A percentile compares a stretch with the other conserved stretches of the same genome.
Conservation (phyloP, 1,140 invertebrate genomes). For the Drosophila ficusphila region DNA sequence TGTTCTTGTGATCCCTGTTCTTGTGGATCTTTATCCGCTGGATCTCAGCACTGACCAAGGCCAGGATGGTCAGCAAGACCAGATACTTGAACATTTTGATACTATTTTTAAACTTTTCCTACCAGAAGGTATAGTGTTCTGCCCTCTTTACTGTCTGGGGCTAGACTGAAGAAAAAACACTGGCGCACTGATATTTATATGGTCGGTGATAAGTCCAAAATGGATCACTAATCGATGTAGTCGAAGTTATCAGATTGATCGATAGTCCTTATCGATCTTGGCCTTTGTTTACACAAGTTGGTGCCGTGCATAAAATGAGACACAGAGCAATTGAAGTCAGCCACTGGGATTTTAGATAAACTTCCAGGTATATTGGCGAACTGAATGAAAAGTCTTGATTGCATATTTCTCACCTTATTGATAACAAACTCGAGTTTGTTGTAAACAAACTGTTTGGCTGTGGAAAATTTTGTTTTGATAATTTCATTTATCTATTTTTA, state of each 20-base stretch:
- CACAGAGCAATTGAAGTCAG: slow-evolving; percentile 4
- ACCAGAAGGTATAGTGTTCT: background rate
- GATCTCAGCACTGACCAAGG: slow-evolving; percentile 53
- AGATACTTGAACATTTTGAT: slow-evolving; percentile 55
- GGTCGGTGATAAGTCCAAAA: slow-evolving; percentile 6
- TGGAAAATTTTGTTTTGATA: background rate
- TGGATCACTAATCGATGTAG: slow-evolving; percentile 50
- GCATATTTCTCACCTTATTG: background rate
- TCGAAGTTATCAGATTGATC: slow-evolving; percentile 57
- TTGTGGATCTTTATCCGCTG: slow-evolving; percentile 58
- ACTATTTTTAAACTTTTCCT: background rate
- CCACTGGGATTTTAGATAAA: slow-evolving; percentile 18
- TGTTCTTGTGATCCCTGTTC: slow-evolving; percentile 35
- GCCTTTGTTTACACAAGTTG: slow-evolving; percentile 26
- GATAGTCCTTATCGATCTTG: slow-evolving; percentile 33
- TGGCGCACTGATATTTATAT: slow-evolving; percentile 41
- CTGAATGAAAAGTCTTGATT: slow-evolving; percentile 17
- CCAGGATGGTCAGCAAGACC: slow-evolving; percentile 44
- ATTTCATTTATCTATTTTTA: background rate
- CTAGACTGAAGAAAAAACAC: slow-evolving; percentile 24
- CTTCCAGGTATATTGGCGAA: background rate
- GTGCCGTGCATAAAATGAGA: slow-evolving; percentile 14
- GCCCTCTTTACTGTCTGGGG: slow-evolving; percentile 41
- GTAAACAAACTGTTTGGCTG: slow-evolving; percentile 18
- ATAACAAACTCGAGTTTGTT: slow-evolving; percentile 11